Percentiles rank a stretch among this genome's conserved stretches.
Conservation (phyloP, 2,113 vertebrate genomes). For the Eretmochelys imbricata region DNA sequence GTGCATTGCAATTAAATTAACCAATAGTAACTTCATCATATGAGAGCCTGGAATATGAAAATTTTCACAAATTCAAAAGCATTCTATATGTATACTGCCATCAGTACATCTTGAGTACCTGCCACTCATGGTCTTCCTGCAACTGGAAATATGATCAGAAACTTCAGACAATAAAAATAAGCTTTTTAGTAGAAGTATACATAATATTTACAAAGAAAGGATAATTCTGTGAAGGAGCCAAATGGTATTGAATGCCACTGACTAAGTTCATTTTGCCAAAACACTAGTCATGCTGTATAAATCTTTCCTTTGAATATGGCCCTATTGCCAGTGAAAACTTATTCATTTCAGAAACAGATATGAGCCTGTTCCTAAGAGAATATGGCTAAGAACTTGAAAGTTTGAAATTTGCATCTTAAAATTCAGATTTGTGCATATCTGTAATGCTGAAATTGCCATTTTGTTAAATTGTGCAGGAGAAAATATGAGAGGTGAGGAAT, state of each 20-base stretch:
- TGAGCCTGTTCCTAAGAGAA: neutral
- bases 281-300: neutral
- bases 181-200: neutral
- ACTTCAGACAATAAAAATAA: neutral
- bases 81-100: accelerated
- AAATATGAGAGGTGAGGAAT: neutral
- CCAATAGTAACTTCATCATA: neutral
- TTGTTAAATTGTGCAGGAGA: neutral
- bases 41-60: neutral
- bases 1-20: neutral
- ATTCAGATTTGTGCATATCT: accelerated
- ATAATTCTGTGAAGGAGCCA: neutral
- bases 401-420: neutral
- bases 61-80: neutral
- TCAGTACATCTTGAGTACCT: neutral
- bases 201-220: neutral
- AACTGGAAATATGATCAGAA: neutral
- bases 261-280: neutral
- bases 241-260: neutral
- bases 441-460: neutral
- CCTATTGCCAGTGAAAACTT: neutral
- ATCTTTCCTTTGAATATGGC: neutral
- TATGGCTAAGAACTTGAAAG: accelerated
- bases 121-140: neutral
- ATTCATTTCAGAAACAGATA: neutral